Percentiles rank a stretch among this genome's conserved stretches.
Evolutionary conservation across 1,140 invertebrate genomes (phyloP).

Genomic region (Nasonia longicornis): DNA sequence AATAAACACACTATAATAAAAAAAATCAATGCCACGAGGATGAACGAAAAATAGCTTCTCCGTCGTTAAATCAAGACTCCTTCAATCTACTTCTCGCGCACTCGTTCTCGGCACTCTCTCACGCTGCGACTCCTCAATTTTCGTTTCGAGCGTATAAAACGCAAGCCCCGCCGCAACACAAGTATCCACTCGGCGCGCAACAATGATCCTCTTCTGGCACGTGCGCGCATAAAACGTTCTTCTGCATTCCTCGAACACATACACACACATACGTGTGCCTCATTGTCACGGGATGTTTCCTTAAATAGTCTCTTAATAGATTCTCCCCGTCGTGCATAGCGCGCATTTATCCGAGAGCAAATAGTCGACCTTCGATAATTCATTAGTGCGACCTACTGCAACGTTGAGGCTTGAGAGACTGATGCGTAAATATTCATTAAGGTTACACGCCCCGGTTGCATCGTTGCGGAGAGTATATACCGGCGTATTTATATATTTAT

Average conservation of each 20-base stretch:
- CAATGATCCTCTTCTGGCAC: background rate
- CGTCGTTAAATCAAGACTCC: too few species aligned
- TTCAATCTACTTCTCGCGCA: too few species aligned
- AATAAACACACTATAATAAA: too few species aligned
- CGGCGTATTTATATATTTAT: background rate
- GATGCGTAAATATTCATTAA: background rate
- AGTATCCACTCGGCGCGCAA: background rate
- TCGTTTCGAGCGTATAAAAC: background rate
- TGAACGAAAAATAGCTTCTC: too few species aligned
- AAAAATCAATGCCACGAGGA: too few species aligned
- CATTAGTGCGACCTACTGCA: conserved; percentile 4
- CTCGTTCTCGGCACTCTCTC: too few species aligned
- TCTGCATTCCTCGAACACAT: background rate
- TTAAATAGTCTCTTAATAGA: conserved; percentile 20
- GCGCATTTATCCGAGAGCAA: background rate
- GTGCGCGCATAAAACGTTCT: background rate
- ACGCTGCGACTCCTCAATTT: background rate
- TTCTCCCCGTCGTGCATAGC: background rate
- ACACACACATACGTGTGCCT: too few species aligned
- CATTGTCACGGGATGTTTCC: background rate
- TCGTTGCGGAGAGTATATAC: background rate
- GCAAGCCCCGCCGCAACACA: background rate
- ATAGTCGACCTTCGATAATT: conserved; percentile 28
- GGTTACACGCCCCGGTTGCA: background rate
- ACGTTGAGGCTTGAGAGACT: conserved; percentile 13